Conservation (phyloP, 37 sponge, comb jelly and placozoan genomes). For the Eunapius fragilis region DNA sequence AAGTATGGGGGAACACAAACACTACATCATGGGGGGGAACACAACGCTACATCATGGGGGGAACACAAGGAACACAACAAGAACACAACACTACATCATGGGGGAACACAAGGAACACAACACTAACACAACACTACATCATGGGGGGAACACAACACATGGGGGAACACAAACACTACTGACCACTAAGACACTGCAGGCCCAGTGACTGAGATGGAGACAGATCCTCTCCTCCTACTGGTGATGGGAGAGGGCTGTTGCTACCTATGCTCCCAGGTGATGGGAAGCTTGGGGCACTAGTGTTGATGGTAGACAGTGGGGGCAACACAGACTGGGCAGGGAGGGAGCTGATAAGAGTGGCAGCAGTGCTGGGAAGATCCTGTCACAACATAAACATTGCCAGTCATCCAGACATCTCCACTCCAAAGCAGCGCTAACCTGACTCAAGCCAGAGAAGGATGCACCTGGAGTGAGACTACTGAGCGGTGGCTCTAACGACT, state of each 20-base stretch:
- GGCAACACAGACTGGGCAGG: slow-evolving; percentile 9
- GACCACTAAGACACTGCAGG: neutral
- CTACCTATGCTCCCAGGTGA: neutral
- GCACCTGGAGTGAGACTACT: slow-evolving; percentile 4
- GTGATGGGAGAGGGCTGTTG: slow-evolving; percentile 38
- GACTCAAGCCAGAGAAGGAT: slow-evolving; percentile 9
- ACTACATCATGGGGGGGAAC: too few relatives aligned
- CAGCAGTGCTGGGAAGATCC: neutral
- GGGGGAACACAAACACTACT: too few relatives aligned
- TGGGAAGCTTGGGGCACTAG: slow-evolving; percentile 36
- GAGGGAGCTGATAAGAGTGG: neutral
- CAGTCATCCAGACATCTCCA: slow-evolving; percentile 1
- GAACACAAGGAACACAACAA: too few relatives aligned
- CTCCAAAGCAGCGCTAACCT: neutral
- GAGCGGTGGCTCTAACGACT: slow-evolving; percentile 84
- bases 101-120: too few relatives aligned
- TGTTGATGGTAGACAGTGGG: slow-evolving; percentile 47
- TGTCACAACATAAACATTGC: neutral
- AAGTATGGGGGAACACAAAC: too few relatives aligned
- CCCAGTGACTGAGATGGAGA: neutral
- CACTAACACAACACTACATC: too few relatives aligned
- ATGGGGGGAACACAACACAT: too few relatives aligned
- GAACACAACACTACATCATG: too few relatives aligned
- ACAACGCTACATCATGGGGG: too few relatives aligned
- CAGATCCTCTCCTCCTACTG: neutral